Conservation (phyloP, 2,797 vertebrate species). For the Staurois parvus region DNA sequence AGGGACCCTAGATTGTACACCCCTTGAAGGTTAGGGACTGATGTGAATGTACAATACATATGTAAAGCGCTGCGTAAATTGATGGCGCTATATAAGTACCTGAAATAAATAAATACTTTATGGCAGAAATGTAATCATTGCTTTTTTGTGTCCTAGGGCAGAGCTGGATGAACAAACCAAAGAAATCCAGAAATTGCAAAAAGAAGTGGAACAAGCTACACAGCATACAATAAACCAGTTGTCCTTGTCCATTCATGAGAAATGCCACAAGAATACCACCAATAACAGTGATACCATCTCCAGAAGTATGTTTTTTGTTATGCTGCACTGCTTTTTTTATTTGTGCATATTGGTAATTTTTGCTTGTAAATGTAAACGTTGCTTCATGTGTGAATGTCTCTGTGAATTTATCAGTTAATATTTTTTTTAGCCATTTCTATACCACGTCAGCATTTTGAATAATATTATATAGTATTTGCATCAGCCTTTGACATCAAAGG, state of each 20-base stretch:
- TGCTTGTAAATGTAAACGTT: neutral
- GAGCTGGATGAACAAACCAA: slow-evolving; percentile 52
- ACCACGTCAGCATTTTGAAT: no score
- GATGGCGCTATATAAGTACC: no score
- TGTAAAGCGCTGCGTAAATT: no score
- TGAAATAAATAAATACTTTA: no score
- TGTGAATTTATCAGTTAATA: no score
- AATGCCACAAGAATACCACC: neutral
- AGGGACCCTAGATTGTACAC: no score
- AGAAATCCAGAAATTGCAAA: slow-evolving; percentile 52
- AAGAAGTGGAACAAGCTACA: slow-evolving; percentile 50
- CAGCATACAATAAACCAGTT: slow-evolving; percentile 44
- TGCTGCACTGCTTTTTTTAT: neutral
- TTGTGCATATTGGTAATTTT: neutral
- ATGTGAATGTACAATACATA: no score
- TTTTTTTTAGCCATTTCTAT: no score
- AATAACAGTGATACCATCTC: neutral
- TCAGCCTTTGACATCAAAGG: no score
- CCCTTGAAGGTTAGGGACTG: no score
- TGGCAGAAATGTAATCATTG: neutral
- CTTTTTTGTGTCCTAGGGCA: slow-evolving; percentile 17
- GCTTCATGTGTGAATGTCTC: no score
- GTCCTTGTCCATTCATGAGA: slow-evolving; percentile 11
- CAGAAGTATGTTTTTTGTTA: slow-evolving; percentile 11
- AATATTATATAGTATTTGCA: no score